Conservation (phyloP, 2,888 invertebrate genomes). For the Alsophila aescularia region DNA sequence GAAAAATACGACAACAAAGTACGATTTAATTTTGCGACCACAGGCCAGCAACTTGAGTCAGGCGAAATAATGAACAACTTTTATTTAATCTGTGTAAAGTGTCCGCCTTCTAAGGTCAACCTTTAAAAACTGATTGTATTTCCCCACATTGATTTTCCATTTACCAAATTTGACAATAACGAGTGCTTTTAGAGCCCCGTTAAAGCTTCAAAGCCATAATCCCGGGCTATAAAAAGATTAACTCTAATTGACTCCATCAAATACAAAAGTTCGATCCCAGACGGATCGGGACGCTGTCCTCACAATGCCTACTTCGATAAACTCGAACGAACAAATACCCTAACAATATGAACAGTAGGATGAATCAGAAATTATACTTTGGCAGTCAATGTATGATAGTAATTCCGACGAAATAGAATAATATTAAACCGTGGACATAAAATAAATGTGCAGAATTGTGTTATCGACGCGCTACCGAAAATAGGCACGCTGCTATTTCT, state of each 20-base stretch:
- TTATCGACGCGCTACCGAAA: too few species aligned
- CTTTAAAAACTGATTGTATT: neutral
- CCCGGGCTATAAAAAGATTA: constrained; percentile 23
- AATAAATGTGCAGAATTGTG: too few species aligned
- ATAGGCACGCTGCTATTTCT: too few species aligned
- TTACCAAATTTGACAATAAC: constrained; percentile 3
- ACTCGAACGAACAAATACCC: constrained; percentile 28
- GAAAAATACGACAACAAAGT: too few species aligned
- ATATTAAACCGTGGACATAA: too few species aligned
- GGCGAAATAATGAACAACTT: too few species aligned
- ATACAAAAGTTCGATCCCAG: constrained; percentile 29
- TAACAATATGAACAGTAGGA: neutral
- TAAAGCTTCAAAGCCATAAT: constrained; percentile 13
- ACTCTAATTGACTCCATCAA: constrained; percentile 33
- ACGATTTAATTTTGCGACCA: too few species aligned
- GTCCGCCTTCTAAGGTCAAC: neutral
- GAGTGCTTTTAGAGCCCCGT: constrained; percentile 8
- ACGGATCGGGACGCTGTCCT: constrained; percentile 9
- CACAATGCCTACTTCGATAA: constrained; percentile 30
- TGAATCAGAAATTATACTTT: too few species aligned
- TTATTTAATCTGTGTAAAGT: too few species aligned
- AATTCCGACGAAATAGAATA: too few species aligned
- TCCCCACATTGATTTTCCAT: constrained; percentile 6
- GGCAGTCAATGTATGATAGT: too few species aligned
- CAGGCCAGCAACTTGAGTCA: too few species aligned